Base-by-base conservation (phyloP, 2,888 invertebrate species). In the Stenodema calcarata region DNA sequence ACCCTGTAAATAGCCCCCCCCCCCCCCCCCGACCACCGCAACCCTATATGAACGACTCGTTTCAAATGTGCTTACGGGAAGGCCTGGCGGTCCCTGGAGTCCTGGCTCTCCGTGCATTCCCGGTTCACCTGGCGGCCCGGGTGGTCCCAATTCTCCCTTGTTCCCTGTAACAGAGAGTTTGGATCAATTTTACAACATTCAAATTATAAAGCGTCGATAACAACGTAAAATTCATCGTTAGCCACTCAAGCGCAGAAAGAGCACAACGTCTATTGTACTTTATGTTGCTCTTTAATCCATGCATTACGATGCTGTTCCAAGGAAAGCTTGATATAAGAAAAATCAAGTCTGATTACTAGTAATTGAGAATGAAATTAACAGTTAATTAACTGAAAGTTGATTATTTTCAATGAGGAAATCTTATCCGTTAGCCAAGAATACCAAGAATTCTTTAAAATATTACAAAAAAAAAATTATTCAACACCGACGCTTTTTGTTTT, bases 21-120 rank as follows among this genome's bases (percentile, higher is more conserved):
- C n/a, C n/a, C n/a, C n/a, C n/a, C n/a, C n/a, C n/a, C n/a, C n/a
- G n/a, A n/a, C n/a, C n/a, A n/a, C 35, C 7, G 35, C 7, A 4
- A 35, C 35, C 7, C 35, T 2, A 7, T 4, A 35, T 35, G 4
- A 4, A 35, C 35, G 35, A 35, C 2, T 7, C 7, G 35, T 35
- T 35, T 35, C 35, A 35, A 35, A 35, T 62, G 23, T 41, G 30
- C 94, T 92, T 90, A 95, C 95, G 89, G 95, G 95, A 91, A 95
- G 93, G 89, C 97, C 97, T 35, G 97, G 97, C 16, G 97, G 96
- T 86, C 97, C 97, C 91, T 96, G 96, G 89, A 96, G 95, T 88
- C 97, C 97, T n/a, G 95, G 92, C 89, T 95, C 94, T 9, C 97
- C 97, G 88, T 95, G 94, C 87, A 94, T 91, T 47, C 97, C 97